These are phyloP conservation scores for Lepilemur ruficaudatus DNA, from an alignment of 2,797 vertebrate species.

Conservation along the genomic window DNA sequence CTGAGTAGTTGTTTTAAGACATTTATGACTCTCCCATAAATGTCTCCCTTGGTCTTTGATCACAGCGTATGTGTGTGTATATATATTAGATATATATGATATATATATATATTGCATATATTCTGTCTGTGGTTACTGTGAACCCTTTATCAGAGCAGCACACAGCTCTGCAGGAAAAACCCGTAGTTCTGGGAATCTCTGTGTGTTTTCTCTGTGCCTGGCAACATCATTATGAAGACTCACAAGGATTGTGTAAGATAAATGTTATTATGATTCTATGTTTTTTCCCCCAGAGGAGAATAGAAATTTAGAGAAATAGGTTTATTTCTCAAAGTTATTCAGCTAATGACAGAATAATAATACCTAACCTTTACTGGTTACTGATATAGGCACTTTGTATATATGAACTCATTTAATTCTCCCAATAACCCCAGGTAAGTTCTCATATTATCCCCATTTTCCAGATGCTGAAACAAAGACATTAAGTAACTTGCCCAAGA, in stretches of 20 bases:
- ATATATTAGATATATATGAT: too few species aligned
- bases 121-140: neutral
- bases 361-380: neutral
- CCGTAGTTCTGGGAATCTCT: neutral
- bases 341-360: neutral
- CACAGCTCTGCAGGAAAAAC: fast-evolving
- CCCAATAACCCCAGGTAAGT: neutral
- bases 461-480: neutral
- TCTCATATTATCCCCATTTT: neutral
- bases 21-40: neutral
- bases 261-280: neutral
- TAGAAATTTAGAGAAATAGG: neutral
- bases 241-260: neutral
- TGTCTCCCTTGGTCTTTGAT: neutral
- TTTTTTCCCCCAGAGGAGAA: neutral
- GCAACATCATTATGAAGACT: neutral
- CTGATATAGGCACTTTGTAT: neutral
- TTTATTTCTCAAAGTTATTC: neutral
- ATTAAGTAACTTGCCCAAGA: neutral
- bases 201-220: fast-evolving
- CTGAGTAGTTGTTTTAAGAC: neutral
- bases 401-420: neutral
- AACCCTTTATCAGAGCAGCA: neutral
- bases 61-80: too few species aligned
- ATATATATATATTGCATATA: too few species aligned